Evolutionary conservation across 2,113 vertebrate species (phyloP), one percentile per base, ranked within the genome.

Genomic region (Kobus ellipsiprymnus): DNA sequence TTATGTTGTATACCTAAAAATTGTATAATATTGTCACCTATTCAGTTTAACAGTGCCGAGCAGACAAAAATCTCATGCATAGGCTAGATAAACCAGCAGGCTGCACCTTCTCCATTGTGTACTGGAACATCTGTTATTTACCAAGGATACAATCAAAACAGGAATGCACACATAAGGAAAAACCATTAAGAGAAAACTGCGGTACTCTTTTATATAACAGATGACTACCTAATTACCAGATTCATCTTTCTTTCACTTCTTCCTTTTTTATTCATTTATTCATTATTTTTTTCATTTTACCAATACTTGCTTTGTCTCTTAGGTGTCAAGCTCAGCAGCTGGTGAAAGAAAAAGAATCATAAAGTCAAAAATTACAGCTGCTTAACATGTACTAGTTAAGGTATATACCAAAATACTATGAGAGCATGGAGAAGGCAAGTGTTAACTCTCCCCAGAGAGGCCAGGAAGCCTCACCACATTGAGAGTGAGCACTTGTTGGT

Each of bases 251-350:
- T 95, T 90, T 83, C 13, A 14, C 5, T 84, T 87, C 89, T 54
- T 33, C 77, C 14, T 36, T 54, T 87, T 52, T 91, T 59, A 62
- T 23, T 71, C 33, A 82, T 90, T 84, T 85, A 30, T 80, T 84
- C 23, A 19, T 92, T 94, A 9, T 50, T 90, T 33, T 80, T 91
- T 33, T 83, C 48, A 67, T 59, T 80, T 62, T 96, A 90, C 27
- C 89, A 95, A 54, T 46, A 95, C 91, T 94, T 83, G 36, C 7
- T 93, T n/a, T 91, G 10, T 95, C 59, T 97, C 59, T 14, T 71
- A 78, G 36, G 40, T 71, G 48, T 94, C 87, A 54, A n/a, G 1
- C 25, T 97, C 33, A 80, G 50, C 44, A 93, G 54, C n/a, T 82
- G 30, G 5, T 52, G 30, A 36, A 86, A 95, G 46, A 84, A 25